Evolutionary conservation across 2,113 vertebrate genomes (phyloP), one percentile per base, ranked within the genome.

Genomic region (Lepus americanus): DNA sequence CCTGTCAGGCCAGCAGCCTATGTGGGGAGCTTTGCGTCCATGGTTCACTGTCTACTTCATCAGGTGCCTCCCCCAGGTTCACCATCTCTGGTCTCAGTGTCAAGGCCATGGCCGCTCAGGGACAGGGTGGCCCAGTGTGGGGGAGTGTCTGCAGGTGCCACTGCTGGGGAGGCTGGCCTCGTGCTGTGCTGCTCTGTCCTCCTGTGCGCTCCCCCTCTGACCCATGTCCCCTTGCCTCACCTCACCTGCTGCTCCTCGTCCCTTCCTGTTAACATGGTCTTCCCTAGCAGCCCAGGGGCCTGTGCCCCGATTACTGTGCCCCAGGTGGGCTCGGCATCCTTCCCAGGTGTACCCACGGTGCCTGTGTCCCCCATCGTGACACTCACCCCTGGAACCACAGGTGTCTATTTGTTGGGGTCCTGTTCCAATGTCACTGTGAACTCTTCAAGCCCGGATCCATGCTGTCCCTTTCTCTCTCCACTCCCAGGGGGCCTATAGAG

Each of bases 11-110:
- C 16, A 22, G 70, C 3, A 2, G 61, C 22, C 27, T 25, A 33
- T n/a, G 11, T 0, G 0, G 7, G 31, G 1, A 25, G 14, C n/a
- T 77, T 69, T n/a, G 23, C 11, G 53, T 53, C 20, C 6, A 1
- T 55, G 80, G 61, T 31, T 51, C 29, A 25, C 23, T 1, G 29
- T 39, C 72, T 49, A 55, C 89, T 83, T 36, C 33, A 39, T 73
- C 55, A 67, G 49, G 44, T 2, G 31, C 74, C 31, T 49, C 29
- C 70, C 29, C 73, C n/a, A 64, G 69, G 31, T 29, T 49, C 86
- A 66, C 14, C 19, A 13, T 5, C 67, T 67, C 44, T 64, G 19
- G 72, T 6, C 72, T 85, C 44, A 33, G 29, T 5, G n/a, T 44
- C 0, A 1, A 44, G 67, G n/a, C n/a, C 2, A 20, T 3, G 6